A percentile compares a stretch with the other conserved stretches of the same genome.
phyloP scores from a whole-genome alignment of 2,113 vertebrate species.

The Pogonocichla stellata region DNA sequence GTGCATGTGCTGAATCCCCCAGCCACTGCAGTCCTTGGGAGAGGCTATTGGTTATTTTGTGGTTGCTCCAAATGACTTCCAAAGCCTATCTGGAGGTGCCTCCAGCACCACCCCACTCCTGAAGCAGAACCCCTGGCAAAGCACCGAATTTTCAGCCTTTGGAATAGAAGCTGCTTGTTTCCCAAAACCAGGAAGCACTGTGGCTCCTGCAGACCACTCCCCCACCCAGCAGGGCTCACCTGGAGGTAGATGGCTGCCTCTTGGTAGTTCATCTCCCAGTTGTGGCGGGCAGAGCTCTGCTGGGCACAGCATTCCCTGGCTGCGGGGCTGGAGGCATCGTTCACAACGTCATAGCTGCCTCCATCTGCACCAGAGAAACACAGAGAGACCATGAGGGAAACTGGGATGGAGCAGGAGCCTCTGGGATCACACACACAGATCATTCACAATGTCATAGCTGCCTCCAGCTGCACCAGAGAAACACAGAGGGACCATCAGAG shows the following conservation, averaged over 20 bases:
- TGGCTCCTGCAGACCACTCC: neutral
- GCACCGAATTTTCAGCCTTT: neutral
- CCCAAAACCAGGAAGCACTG: rapidly evolving
- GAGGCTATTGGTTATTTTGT: neutral
- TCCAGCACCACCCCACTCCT: neutral
- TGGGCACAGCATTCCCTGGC: conserved; percentile 72
- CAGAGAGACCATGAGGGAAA: neutral
- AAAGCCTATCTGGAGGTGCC: neutral
- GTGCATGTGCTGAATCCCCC: neutral
- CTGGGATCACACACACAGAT: neutral
- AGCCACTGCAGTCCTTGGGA: neutral
- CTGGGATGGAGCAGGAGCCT: neutral
- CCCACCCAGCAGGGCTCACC: conserved; percentile 67
- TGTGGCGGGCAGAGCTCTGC: conserved; percentile 76
- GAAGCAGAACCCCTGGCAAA: neutral
- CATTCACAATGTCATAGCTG: no score
- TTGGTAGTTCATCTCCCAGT: conserved; percentile 98
- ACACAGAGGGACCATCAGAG: no score
- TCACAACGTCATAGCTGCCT: conserved; percentile 73
- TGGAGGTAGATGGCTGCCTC: conserved; percentile 98
- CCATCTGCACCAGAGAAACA: conserved; percentile 74
- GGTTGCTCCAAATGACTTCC: neutral
- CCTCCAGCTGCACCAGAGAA: no score
- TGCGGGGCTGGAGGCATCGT: conserved; percentile 75
- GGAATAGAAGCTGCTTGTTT: neutral